These are phyloP conservation scores for Drosophila picticornis DNA, from an alignment of 2,888 invertebrate species.

Conservation along the genomic window DNA sequence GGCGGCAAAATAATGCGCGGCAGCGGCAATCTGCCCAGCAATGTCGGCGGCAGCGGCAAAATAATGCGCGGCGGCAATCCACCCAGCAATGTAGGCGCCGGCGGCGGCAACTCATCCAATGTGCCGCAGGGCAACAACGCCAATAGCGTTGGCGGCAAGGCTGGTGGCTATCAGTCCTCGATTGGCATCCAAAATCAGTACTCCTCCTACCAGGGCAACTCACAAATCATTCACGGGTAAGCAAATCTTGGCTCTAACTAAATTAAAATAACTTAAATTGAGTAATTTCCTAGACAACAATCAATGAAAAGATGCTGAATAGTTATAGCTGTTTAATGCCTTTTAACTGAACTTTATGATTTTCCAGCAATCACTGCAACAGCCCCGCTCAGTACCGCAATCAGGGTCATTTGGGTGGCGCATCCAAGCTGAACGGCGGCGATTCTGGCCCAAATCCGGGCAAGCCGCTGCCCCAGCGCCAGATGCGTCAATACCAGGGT, in stretches of 20 bases:
- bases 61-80: slow-evolving; percentile 87
- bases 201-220: slow-evolving; percentile 78
- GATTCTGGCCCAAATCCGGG: slow-evolving; percentile 76
- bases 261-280: not conserved
- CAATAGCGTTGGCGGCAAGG: slow-evolving; percentile 53
- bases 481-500: slow-evolving; percentile 82
- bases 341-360: not conserved
- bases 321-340: not conserved
- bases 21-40: slow-evolving; percentile 84
- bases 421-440: slow-evolving; percentile 84
- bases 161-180: slow-evolving; percentile 74
- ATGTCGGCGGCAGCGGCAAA: slow-evolving; percentile 82
- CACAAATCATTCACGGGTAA: slow-evolving; percentile 77
- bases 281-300: not conserved
- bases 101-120: slow-evolving; percentile 40
- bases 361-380: not conserved
- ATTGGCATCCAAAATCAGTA: slow-evolving; percentile 80
- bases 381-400: slow-evolving; percentile 80
- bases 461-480: slow-evolving; percentile 83
- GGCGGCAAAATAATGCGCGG: slow-evolving; percentile 87
- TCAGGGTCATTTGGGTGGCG: slow-evolving; percentile 74
- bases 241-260: not conserved
- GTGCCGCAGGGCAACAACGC: slow-evolving; percentile 58
- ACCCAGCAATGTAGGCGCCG: slow-evolving; percentile 66
- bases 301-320: not conserved